Base-by-base conservation (phyloP, 2,797 vertebrate genomes). In the Manis javanica region DNA sequence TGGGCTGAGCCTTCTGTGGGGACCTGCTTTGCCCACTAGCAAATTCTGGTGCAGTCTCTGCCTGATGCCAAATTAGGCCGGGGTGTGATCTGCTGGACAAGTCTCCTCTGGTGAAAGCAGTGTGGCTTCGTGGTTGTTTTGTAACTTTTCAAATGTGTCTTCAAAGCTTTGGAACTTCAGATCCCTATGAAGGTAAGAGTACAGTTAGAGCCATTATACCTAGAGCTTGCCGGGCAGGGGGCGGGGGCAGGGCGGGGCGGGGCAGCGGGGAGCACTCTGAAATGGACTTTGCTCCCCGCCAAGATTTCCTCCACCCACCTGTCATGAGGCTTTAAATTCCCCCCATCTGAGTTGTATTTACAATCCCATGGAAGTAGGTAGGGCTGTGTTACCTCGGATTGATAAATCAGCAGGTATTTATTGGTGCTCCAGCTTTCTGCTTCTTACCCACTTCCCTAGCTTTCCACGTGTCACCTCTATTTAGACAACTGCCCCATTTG, bases 381-480 rank as follows among this genome's bases (percentile, higher is more conserved):
- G 51, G 74, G 51, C 78, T 29, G 37, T 39, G 37, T 91, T 72
- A 10, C n/a, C 46, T 75, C 61, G 39, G 31, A 18, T 31, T 21
- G 24, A 39, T 82, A 55, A 95, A 21, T 84, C 59, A 42, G 34
- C 57, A 81, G 51, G 57, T 72, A 26, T 69, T 96, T 81, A 61
- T 11, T 61, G 42, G 53, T 24, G n/a, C 23, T 57, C 37, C 37
- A 59, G 51, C 49, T 51, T 39, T 61, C 34, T 51, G 49, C 42
- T 69, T 72, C 53, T 87, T 34, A 23, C 3, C 29, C 23, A 15
- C 1, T 7, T 51, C 14, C 39, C 88, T 57, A 5, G 16, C 42
- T 81, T 92, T 59, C 77, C 49, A 87, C 37, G 37, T 90, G 90
- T 85, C 55, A 31, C 66, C 61, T 86, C 89, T 87, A 11, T 85